These are phyloP conservation scores for Alfaro cultratus DNA, from an alignment of 2,797 vertebrate genomes.

Conservation along the genomic window DNA sequence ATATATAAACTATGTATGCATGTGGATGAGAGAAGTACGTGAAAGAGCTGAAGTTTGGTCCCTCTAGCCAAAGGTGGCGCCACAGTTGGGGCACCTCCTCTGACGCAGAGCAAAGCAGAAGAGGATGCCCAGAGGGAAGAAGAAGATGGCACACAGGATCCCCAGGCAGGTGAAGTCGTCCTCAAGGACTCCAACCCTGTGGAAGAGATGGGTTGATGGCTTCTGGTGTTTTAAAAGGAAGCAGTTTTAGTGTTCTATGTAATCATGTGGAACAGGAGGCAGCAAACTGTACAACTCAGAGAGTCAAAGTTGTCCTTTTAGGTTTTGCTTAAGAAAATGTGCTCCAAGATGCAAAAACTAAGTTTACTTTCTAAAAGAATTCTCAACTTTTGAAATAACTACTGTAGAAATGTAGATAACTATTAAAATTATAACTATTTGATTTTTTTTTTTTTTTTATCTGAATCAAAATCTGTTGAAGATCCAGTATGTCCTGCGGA, in stretches of 20 bases:
- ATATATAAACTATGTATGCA: slow-evolving; percentile 27
- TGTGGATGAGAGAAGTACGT: slow-evolving; percentile 5
- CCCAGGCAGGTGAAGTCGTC: slow-evolving; percentile 98
- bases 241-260: no score
- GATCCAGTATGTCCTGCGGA: not conserved
- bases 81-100: slow-evolving; percentile 97
- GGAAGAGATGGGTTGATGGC: not conserved
- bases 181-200: slow-evolving; percentile 96
- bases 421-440: not conserved
- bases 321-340: not conserved
- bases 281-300: not conserved
- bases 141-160: slow-evolving; percentile 94
- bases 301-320: not conserved
- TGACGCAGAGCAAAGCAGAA: slow-evolving; percentile 97
- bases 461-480: not conserved
- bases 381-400: not conserved
- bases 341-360: not conserved
- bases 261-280: not conserved
- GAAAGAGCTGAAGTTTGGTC: slow-evolving; percentile 69
- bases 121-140: slow-evolving; percentile 97
- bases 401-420: not conserved
- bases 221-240: not conserved
- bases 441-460: not conserved
- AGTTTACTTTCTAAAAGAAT: not conserved
- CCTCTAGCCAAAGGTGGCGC: slow-evolving; percentile 92